These are phyloP conservation scores for Rhombomys opimus DNA, from an alignment of 2,113 vertebrate genomes.

Conservation along the genomic window DNA sequence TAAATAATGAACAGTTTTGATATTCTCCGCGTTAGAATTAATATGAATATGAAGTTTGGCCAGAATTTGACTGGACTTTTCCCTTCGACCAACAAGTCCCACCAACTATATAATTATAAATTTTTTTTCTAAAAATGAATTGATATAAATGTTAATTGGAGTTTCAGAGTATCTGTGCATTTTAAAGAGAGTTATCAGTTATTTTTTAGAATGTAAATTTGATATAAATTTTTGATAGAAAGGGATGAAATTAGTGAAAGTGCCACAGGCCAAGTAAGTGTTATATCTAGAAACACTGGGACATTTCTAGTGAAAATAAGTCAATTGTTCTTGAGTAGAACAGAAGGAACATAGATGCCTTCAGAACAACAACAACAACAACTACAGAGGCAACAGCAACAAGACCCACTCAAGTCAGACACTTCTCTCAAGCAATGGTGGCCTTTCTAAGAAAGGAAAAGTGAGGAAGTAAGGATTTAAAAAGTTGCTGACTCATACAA, in stretches of 20 bases:
- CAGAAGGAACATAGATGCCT: background rate
- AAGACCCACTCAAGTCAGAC: background rate
- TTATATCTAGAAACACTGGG: background rate
- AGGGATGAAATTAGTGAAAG: background rate
- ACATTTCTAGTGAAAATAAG: background rate
- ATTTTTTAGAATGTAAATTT: slow-evolving; percentile 9
- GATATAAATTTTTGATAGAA: background rate
- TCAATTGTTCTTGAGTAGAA: background rate
- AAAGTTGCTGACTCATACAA: background rate
- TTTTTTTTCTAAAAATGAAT: slow-evolving; percentile 23
- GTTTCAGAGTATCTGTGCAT: background rate
- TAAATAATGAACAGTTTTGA: slow-evolving; percentile 86
- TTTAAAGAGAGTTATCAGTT: background rate
- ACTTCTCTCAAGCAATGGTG: background rate
- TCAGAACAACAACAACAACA: background rate
- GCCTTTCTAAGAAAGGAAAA: background rate
- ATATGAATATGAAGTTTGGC: background rate
- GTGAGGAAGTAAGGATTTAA: background rate
- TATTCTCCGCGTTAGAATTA: slow-evolving; percentile 80
- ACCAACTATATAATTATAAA: background rate
- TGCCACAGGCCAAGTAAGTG: background rate
- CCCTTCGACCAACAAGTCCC: background rate
- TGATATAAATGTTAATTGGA: background rate
- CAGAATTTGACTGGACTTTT: background rate
- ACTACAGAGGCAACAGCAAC: background rate